phyloP scores from a whole-genome alignment of 1,140 invertebrate genomes.

The Frieseomelitta varia region DNA sequence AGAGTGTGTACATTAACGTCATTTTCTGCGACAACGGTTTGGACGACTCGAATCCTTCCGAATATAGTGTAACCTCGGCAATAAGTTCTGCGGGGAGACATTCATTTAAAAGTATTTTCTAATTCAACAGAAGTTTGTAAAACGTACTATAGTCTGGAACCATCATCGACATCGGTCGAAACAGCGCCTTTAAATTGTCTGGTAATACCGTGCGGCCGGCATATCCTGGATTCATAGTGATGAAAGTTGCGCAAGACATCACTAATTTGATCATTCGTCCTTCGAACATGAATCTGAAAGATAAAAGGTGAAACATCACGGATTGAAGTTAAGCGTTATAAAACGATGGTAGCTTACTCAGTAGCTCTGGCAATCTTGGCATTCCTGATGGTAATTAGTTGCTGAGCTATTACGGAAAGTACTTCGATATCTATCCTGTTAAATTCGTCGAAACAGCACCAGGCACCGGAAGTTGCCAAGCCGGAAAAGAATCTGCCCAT shows the following conservation, averaged over 20 bases:
- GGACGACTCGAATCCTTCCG: conserved; percentile 94
- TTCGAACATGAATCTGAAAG: conserved; percentile 92
- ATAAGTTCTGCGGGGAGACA: conserved; percentile 86
- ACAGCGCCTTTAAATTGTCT: conserved; percentile 92
- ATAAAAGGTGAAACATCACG: not conserved
- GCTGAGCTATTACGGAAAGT: conserved; percentile 93
- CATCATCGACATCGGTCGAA: conserved; percentile 96
- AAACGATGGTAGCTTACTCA: conserved; percentile 78
- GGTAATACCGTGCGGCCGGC: conserved; percentile 93
- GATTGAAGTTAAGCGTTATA: not conserved
- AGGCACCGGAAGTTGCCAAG: conserved; percentile 92
- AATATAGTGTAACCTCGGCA: conserved; percentile 95
- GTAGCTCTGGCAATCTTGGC: conserved; percentile 86
- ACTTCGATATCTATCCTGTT: conserved; percentile 96
- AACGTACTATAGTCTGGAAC: conserved; percentile 92
- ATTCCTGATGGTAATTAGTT: conserved; percentile 90
- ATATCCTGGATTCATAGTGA: conserved; percentile 95
- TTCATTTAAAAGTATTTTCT: no score
- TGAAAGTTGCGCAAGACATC: conserved; percentile 93
- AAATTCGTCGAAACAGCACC: conserved; percentile 97
- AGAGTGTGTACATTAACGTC: conserved; percentile 95
- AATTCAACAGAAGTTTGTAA: not conserved
- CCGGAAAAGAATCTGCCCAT: conserved; percentile 95
- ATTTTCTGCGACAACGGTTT: conserved; percentile 94
- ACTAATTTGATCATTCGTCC: conserved; percentile 93